These are phyloP conservation scores for Exocentrus adspersus DNA, from an alignment of 2,888 invertebrate species.

Conservation along the genomic window DNA sequence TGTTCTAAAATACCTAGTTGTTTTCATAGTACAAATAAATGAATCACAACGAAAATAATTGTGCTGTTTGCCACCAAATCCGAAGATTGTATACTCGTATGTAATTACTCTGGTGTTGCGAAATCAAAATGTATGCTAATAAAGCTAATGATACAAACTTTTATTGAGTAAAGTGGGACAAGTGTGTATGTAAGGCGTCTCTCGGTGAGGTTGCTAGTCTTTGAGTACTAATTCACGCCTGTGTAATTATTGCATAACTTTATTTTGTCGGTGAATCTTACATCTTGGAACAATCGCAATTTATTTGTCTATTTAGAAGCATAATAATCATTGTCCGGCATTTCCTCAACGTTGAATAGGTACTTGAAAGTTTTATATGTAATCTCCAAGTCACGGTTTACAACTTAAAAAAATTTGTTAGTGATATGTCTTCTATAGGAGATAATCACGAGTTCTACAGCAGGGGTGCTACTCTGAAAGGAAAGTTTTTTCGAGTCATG, in stretches of 20 bases:
- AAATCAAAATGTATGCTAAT: neutral
- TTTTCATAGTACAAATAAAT: no score
- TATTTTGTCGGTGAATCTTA: neutral
- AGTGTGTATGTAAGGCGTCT: neutral
- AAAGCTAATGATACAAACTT: neutral
- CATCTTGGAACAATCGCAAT: neutral
- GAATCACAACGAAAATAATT: no score
- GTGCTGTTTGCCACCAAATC: no score
- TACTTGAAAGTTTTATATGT: neutral
- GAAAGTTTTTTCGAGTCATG: no score
- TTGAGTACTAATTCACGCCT: neutral
- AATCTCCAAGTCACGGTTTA: neutral
- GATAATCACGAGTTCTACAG: no score
- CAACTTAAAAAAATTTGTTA: neutral
- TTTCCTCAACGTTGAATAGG: neutral
- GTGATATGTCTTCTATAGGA: neutral
- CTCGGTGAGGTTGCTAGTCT: neutral
- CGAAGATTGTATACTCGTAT: neutral
- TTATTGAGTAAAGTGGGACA: conserved; percentile 1
- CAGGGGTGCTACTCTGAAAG: no score
- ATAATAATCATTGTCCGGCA: neutral
- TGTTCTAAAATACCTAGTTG: no score
- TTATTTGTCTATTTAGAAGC: neutral
- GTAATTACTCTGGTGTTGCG: neutral
- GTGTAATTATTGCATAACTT: neutral